Conservation (phyloP, 2,113 vertebrate genomes). For the Albula glossodonta region DNA sequence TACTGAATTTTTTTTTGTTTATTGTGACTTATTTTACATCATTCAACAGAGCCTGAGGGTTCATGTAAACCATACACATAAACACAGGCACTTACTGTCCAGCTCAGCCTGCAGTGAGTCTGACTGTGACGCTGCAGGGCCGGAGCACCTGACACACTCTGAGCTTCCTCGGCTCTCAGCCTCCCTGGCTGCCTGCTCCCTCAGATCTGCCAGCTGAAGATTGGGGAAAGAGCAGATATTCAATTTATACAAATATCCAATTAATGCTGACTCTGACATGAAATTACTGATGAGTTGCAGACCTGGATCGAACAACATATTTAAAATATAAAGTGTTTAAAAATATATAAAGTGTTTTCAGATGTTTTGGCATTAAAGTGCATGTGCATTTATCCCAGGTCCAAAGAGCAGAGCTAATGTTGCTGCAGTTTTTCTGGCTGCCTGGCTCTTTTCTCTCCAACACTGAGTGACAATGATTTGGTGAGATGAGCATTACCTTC, state of each 20-base stretch:
- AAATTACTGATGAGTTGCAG: background rate
- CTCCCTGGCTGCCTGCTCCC: conserved; percentile 27
- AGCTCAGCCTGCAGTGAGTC: conserved; percentile 36
- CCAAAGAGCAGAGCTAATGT: too few species aligned
- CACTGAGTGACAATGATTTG: background rate
- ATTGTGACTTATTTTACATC: too few species aligned
- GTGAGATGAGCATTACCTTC: conserved; percentile 45
- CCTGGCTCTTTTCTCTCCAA: background rate
- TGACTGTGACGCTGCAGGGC: conserved; percentile 7
- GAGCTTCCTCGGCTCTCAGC: background rate
- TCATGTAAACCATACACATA: background rate
- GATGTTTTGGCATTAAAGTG: too few species aligned
- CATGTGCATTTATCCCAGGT: too few species aligned
- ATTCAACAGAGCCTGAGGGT: too few species aligned
- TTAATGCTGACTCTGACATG: background rate
- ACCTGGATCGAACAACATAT: too few species aligned
- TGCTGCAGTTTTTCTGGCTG: background rate
- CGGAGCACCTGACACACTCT: background rate
- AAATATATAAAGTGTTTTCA: too few species aligned
- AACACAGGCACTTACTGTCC: conserved; percentile 48
- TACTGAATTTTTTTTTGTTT: too few species aligned
- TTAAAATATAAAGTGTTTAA: too few species aligned
- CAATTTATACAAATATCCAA: background rate
- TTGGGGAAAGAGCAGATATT: too few species aligned
- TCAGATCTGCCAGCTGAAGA: conserved; percentile 46